These are phyloP conservation scores for Neolamprologus modestus DNA, from an alignment of 2,113 vertebrate species.

Conservation along the genomic window DNA sequence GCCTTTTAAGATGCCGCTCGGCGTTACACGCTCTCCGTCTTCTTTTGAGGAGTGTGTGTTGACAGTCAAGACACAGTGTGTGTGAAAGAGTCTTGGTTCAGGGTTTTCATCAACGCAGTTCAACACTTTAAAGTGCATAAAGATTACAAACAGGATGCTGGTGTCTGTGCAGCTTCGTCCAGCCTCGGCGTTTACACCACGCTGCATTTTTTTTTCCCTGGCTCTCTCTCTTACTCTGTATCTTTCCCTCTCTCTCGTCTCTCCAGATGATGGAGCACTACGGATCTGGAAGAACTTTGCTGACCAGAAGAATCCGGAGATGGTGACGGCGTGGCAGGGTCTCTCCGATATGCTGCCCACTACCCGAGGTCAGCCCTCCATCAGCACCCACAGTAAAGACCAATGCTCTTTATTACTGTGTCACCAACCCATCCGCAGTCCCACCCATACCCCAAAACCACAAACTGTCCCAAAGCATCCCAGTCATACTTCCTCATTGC, in stretches of 20 bases:
- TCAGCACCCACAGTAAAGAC: conserved; percentile 56
- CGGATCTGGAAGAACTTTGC: conserved; percentile 98
- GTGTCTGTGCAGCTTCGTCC: neutral
- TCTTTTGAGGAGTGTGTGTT: neutral
- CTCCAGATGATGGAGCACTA: conserved; percentile 88
- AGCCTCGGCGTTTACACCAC: neutral
- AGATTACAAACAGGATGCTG: neutral
- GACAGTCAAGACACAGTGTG: neutral
- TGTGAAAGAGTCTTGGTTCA: neutral
- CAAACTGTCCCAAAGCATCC: neutral
- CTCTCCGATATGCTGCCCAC: conserved; percentile 98
- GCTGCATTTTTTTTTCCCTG: neutral
- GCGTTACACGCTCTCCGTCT: neutral
- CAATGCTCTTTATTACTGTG: conserved; percentile 10
- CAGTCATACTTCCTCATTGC: neutral
- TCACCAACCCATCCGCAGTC: neutral
- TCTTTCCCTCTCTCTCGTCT: neutral
- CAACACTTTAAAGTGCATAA: neutral
- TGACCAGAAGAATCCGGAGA: conserved; percentile 95
- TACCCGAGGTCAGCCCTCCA: conserved; percentile 81
- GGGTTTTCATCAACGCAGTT: neutral
- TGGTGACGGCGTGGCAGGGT: conserved; percentile 98
- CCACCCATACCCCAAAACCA: neutral
- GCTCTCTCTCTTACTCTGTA: fast-evolving
- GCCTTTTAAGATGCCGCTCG: neutral